phyloP scores from a whole-genome alignment of 2,888 invertebrate species.

The Trissolcus japonicus region DNA sequence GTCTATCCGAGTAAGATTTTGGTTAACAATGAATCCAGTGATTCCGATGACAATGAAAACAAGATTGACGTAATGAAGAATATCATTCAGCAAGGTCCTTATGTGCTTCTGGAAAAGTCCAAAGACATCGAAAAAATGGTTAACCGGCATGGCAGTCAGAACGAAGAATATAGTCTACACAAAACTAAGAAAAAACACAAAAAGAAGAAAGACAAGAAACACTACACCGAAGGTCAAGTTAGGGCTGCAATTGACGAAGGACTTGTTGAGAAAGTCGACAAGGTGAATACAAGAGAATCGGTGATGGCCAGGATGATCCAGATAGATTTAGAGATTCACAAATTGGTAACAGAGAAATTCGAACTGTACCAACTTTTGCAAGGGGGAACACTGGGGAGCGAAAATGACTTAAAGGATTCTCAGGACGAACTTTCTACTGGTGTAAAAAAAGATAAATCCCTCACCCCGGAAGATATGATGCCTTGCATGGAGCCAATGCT shows the following conservation, averaged over 20 bases:
- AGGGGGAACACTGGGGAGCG: constrained; percentile 45
- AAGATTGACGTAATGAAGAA: constrained; percentile 26
- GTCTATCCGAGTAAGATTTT: neutral
- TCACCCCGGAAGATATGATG: constrained; percentile 15
- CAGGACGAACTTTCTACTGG: constrained; percentile 2
- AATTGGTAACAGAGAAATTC: constrained; percentile 79
- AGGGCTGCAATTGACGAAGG: constrained; percentile 56
- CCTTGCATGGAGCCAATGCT: constrained; percentile 10
- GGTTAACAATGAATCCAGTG: neutral
- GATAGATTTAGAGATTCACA: constrained; percentile 80
- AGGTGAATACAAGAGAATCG: constrained; percentile 66
- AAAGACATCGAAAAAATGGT: constrained; percentile 52
- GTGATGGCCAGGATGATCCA: constrained; percentile 80
- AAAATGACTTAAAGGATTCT: constrained; percentile 29
- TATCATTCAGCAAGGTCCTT: constrained; percentile 55
- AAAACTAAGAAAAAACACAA: constrained; percentile 61
- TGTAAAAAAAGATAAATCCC: neutral
- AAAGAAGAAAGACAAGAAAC: constrained; percentile 50
- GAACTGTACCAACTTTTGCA: constrained; percentile 78
- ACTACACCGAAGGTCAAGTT: constrained; percentile 56
- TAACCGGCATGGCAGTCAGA: neutral
- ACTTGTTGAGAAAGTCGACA: constrained; percentile 54
- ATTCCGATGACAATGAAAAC: neutral
- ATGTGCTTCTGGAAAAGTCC: constrained; percentile 57
- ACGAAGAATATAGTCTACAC: constrained; percentile 55